Evolutionary conservation across 2,888 invertebrate species (phyloP), one percentile per base, ranked within the genome.

Genomic region (Pandemis corylana): DNA sequence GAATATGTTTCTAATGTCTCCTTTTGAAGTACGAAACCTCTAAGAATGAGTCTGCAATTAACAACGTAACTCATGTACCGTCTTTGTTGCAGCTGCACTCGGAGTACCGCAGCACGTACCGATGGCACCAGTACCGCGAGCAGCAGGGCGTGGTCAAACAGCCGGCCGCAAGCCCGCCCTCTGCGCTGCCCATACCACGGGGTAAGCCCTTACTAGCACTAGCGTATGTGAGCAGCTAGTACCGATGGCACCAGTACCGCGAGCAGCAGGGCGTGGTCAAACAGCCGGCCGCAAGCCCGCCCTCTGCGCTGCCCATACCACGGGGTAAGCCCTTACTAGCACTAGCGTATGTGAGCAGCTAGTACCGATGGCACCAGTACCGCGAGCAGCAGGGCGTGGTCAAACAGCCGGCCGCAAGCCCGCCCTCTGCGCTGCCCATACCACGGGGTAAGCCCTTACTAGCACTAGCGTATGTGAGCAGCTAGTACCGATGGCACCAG

Each of bases 21-120:
- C 28, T 36, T 36, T 36, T 20, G 20, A 20, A 20, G 20, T 36
- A 36, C 28, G 28, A 36, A 4, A 36, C 28, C 28, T 36, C 28
- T 13, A 12, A 46, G 10, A 5, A 46, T 12, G 0, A 10, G 10
- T 46, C 46, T 46, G 46, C 46, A 46, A 46, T 46, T 12, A 5
- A 4, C 46, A 12, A 46, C 46, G 46, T 46, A 46, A 46, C 46
- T 12, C 5, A 46, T 46, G 7, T 20, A 9, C 13, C 7, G 28
- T 28, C 44, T 10, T 79, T 78, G 76, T 79, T 95, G 80, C 96
- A 98, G 97, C 96, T 98, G 96, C 98, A 98, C 95, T 98, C 98
- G 91, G 98, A 98, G 94, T 98, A 98, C 95, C 96, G 98, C 95
- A 98, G 98, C 96, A 98, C 98, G 85, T 98, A 98, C 96, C 96